phyloP scores from a whole-genome alignment of 2,113 vertebrate species.

The Microcebus lehilahytsara region DNA sequence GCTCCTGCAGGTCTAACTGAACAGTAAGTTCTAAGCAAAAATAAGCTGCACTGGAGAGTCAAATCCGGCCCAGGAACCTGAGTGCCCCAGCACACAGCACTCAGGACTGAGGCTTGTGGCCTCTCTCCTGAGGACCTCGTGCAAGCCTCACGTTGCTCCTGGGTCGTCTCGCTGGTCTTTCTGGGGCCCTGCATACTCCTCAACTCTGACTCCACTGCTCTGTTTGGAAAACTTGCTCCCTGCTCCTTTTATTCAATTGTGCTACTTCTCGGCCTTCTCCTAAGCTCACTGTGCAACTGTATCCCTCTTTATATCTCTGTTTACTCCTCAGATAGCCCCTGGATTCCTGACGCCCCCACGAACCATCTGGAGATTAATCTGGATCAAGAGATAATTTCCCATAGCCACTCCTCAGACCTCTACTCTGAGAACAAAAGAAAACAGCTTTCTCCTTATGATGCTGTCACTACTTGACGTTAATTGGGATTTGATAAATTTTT shows the following conservation, averaged over 20 bases:
- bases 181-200: not conserved
- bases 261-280: not conserved
- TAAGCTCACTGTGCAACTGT: not conserved
- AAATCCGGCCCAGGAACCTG: not conserved
- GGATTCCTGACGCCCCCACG: not conserved
- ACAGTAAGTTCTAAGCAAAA: too few relatives aligned
- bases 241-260: not conserved
- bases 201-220: not conserved
- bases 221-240: not conserved
- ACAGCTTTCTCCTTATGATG: not conserved
- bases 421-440: not conserved
- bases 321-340: not conserved
- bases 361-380: not conserved
- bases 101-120: not conserved
- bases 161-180: not conserved
- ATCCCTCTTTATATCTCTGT: not conserved
- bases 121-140: not conserved
- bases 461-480: not conserved
- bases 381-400: not conserved
- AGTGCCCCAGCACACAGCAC: fast-evolving
- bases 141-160: fast-evolving
- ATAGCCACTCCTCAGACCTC: not conserved
- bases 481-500: not conserved
- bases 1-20: too few relatives aligned
- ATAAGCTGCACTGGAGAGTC: not conserved